Percentiles rank a stretch among this genome's conserved stretches.
Conservation (phyloP, 1,140 invertebrate genomes). For the Hycleus cichorii region DNA sequence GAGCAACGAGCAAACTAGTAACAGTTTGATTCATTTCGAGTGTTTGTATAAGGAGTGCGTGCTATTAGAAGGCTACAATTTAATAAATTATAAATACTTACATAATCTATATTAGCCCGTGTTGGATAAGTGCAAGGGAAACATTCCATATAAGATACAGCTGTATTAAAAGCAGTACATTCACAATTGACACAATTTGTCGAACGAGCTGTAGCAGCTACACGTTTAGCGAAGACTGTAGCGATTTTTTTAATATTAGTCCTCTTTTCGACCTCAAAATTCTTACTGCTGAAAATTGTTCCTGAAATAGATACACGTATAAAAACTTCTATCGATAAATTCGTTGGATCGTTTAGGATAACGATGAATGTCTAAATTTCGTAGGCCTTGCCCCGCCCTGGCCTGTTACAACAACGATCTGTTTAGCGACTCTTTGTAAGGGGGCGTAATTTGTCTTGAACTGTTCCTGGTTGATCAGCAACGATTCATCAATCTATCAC, state of each 20-base stretch:
- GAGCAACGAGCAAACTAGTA: no score
- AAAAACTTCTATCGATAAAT: not conserved
- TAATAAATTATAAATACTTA: conserved; percentile 37
- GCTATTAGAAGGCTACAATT: no score
- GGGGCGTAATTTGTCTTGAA: no score
- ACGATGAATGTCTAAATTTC: no score
- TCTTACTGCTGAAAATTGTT: conserved; percentile 53
- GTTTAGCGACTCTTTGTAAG: no score
- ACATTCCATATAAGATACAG: conserved; percentile 57
- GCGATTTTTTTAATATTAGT: conserved; percentile 58
- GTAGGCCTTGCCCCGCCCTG: no score
- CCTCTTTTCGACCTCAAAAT: conserved; percentile 49
- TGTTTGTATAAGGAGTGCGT: no score
- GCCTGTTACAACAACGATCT: no score
- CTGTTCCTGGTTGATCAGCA: not conserved
- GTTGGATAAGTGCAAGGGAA: conserved; percentile 49
- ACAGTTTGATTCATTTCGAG: no score
- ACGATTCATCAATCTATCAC: conserved; percentile 13
- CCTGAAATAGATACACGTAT: conserved; percentile 21
- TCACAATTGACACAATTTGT: conserved; percentile 63
- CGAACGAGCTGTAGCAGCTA: conserved; percentile 56
- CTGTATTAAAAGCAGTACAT: conserved; percentile 59
- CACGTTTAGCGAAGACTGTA: conserved; percentile 59
- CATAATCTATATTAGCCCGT: conserved; percentile 45
- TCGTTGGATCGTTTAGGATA: no score